Percentiles rank a stretch among this genome's conserved stretches.
These are phyloP conservation scores for Mystacides longicornis DNA, from an alignment of 2,888 invertebrate species.

Conservation along the genomic window DNA sequence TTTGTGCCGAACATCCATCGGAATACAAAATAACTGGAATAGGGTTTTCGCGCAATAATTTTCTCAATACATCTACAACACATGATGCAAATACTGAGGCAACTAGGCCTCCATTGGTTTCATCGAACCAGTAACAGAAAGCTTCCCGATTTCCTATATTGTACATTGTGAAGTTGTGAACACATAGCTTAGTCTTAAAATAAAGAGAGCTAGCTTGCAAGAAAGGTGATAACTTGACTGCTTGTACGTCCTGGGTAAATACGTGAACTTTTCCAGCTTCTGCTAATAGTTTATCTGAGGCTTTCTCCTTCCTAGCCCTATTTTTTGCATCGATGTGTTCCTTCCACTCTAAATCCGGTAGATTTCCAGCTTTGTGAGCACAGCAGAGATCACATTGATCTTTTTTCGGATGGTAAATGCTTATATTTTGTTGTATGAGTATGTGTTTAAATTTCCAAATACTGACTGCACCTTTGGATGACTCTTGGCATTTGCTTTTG, in stretches of 20 bases:
- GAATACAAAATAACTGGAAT: neutral
- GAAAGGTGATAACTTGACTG: neutral
- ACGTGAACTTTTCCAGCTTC: neutral
- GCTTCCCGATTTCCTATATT: neutral
- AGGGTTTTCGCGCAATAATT: neutral
- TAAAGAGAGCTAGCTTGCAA: constrained; percentile 3
- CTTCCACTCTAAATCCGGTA: neutral
- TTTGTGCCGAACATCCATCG: constrained; percentile 4
- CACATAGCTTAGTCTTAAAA: constrained; percentile 4
- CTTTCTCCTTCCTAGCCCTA: constrained; percentile 2
- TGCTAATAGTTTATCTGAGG: neutral
- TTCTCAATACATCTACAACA: neutral
- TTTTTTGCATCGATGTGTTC: neutral
- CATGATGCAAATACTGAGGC: constrained; percentile 3
- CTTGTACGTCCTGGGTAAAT: constrained; percentile 1
- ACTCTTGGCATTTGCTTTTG: neutral
- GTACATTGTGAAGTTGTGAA: constrained; percentile 2
- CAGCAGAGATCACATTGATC: constrained; percentile 8
- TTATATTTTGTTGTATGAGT: neutral
- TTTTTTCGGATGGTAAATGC: constrained; percentile 6
- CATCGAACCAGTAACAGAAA: constrained; percentile 5
- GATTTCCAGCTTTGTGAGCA: constrained; percentile 2
- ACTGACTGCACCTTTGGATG: neutral
- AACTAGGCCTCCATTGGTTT: neutral
- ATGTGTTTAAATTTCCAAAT: neutral